A percentile compares a stretch with the other conserved stretches of the same genome.
Evolutionary conservation across 2,113 vertebrate species (phyloP).

Genomic region (Mobula birostris): DNA sequence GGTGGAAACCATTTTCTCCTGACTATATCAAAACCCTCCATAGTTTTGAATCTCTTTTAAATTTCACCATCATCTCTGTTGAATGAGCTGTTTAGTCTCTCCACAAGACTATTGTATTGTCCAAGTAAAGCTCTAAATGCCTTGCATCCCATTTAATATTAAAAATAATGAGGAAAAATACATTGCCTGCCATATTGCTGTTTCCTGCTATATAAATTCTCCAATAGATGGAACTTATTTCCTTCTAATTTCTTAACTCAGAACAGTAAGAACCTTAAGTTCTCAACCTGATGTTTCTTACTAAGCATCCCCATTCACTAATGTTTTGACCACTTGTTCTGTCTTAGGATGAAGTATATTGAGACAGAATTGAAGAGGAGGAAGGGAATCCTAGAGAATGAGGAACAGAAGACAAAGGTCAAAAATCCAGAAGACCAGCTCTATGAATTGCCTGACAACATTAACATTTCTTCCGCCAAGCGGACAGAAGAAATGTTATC

Average conservation of each 20-base stretch:
- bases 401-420: constrained; percentile 82
- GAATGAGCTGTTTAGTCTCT: neutral
- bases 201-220: too few species aligned
- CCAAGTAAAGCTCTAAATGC: neutral
- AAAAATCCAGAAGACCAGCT: constrained; percentile 90
- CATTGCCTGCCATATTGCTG: neutral
- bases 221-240: neutral
- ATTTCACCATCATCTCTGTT: neutral
- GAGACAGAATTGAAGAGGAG: constrained; percentile 94
- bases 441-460: constrained; percentile 88
- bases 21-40: neutral
- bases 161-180: neutral
- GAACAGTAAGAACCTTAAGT: neutral
- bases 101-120: neutral
- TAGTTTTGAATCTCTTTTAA: neutral
- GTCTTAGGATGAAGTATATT: constrained; percentile 96
- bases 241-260: neutral
- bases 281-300: neutral
- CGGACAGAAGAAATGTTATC: constrained; percentile 97
- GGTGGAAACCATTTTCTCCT: neutral
- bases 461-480: constrained; percentile 87
- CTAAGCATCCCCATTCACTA: too few species aligned
- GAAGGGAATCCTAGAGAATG: constrained; percentile 84
- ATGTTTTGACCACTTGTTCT: neutral
- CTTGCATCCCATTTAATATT: neutral